Conservation (phyloP, 2,797 vertebrate genomes). For the Danio kyathit region DNA sequence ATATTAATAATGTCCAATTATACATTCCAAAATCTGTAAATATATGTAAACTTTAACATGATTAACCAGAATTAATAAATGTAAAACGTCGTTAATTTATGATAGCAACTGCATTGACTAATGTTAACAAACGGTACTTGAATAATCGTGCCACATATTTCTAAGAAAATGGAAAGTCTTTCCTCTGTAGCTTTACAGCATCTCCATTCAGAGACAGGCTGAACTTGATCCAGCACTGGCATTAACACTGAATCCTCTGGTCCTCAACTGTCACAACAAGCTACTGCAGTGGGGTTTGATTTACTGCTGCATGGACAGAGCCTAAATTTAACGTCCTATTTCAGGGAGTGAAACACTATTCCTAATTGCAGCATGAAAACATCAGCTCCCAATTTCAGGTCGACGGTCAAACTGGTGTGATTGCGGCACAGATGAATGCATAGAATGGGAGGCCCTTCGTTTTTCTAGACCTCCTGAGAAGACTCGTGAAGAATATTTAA, state of each 20-base stretch:
- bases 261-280: conserved; percentile 53
- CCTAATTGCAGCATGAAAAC: conserved; percentile 75
- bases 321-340: conserved; percentile 76
- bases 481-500: conserved; percentile 51
- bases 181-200: conserved; percentile 13
- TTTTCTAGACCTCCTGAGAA: conserved; percentile 50
- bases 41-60: neutral
- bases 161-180: conserved; percentile 13
- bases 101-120: neutral
- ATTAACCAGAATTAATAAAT: neutral
- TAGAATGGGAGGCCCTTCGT: conserved; percentile 17
- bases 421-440: conserved; percentile 43
- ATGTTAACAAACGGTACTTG: neutral
- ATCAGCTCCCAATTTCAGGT: conserved; percentile 71
- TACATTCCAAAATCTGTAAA: neutral
- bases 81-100: neutral
- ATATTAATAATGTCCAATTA: neutral
- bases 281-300: conserved; percentile 63
- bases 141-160: neutral
- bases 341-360: conserved; percentile 73
- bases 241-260: conserved; percentile 44
- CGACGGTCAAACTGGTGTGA: conserved; percentile 52
- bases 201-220: conserved; percentile 28
- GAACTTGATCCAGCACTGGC: conserved; percentile 36
- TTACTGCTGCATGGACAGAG: conserved; percentile 69